phyloP scores from a whole-genome alignment of 2,888 invertebrate species.

The Alloscopus bannaensis region DNA sequence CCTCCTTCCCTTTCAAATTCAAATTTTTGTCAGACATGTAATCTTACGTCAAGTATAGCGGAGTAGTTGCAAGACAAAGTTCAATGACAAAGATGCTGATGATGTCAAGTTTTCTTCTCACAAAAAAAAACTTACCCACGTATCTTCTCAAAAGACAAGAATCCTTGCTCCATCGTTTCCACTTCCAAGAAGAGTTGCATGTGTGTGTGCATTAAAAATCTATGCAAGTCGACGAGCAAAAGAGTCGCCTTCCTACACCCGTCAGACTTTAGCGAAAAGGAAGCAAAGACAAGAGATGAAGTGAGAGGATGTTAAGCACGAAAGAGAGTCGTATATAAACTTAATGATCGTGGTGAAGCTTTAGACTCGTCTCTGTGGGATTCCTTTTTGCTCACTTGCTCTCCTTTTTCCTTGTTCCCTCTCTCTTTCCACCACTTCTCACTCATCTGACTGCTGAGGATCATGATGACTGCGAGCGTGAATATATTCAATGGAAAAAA shows the following conservation, averaged over 20 bases:
- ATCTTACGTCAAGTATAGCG: too few relatives aligned
- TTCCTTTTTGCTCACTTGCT: conserved; percentile 19
- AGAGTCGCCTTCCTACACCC: neutral
- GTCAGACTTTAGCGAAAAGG: too few relatives aligned
- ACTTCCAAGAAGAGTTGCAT: conserved; percentile 1
- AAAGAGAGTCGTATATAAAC: conserved; percentile 49
- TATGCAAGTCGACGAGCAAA: neutral
- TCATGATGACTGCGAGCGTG: conserved; percentile 21
- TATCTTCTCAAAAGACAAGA: neutral
- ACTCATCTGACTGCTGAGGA: conserved; percentile 10
- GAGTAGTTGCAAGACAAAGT: conserved; percentile 29
- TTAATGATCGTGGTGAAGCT: conserved; percentile 52
- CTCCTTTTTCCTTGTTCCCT: conserved; percentile 11
- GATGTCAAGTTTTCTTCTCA: conserved; percentile 42
- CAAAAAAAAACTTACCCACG: conserved; percentile 6
- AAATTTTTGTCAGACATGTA: too few relatives aligned
- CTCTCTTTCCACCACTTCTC: conserved; percentile 14
- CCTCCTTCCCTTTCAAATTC: too few relatives aligned
- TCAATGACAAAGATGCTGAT: conserved; percentile 53
- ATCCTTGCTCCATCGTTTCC: neutral
- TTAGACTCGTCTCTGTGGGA: conserved; percentile 54
- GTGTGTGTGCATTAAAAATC: neutral
- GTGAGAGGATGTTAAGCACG: conserved; percentile 26
- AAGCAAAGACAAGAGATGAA: conserved; percentile 9
- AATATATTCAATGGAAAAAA: conserved; percentile 12